A percentile compares a stretch with the other conserved stretches of the same genome.
Evolutionary conservation across 2,797 vertebrate genomes (phyloP).

Genomic region (Danio kyathit): DNA sequence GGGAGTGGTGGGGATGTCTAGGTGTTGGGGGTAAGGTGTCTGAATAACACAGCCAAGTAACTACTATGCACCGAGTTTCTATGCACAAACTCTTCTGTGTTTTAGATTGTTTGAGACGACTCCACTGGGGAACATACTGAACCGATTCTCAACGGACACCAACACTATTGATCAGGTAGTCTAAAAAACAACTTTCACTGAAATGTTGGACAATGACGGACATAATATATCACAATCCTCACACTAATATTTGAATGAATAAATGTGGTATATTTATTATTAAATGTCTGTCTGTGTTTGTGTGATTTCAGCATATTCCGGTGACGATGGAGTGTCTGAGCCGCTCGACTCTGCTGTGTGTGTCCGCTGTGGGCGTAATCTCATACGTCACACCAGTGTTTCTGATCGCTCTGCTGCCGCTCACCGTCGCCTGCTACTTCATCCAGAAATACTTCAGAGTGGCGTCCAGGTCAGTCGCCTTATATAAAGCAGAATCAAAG

Average conservation of each 20-base stretch:
- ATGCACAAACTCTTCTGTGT: background rate
- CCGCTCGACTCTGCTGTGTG: conserved; percentile 94
- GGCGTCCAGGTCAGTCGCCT: conserved; percentile 84
- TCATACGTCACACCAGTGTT: conserved; percentile 94
- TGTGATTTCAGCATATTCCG: conserved; percentile 88
- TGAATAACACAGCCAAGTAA: too few species aligned
- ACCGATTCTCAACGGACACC: conserved; percentile 96
- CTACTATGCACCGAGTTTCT: too few species aligned
- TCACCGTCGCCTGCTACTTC: conserved; percentile 94
- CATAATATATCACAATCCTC: too few species aligned
- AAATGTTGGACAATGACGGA: too few species aligned
- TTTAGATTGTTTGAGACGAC: conserved; percentile 96
- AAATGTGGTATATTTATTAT: background rate
- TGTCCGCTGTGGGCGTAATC: conserved; percentile 94
- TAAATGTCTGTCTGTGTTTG: too few species aligned
- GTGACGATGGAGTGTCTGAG: conserved; percentile 94
- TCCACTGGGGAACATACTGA: conserved; percentile 94
- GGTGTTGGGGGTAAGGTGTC: too few species aligned
- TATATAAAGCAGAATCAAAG: too few species aligned
- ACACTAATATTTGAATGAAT: too few species aligned
- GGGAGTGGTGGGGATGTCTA: too few species aligned
- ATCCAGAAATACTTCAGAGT: conserved; percentile 98
- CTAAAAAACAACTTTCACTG: too few species aligned
- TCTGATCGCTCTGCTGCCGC: conserved; percentile 91
- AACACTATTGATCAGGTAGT: conserved; percentile 94